phyloP scores from a whole-genome alignment of 2,888 invertebrate genomes.

The Apodemia mormo region DNA sequence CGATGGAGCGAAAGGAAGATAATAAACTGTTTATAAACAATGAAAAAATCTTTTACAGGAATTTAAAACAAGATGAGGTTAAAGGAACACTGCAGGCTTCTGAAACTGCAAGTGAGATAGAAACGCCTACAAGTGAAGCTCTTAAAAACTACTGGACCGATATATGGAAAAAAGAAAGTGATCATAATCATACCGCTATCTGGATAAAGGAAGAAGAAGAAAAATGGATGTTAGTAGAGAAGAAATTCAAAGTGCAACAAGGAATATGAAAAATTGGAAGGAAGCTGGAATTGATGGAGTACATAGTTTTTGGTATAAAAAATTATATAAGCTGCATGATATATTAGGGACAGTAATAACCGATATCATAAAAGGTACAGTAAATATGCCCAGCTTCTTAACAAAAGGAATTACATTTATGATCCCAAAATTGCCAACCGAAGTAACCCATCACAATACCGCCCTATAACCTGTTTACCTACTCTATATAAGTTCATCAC shows the following conservation, averaged over 20 bases:
- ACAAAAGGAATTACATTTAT: constrained; percentile 35
- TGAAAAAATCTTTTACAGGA: constrained; percentile 26
- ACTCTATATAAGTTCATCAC: constrained; percentile 36
- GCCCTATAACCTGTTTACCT: constrained; percentile 39
- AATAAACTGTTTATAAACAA: constrained; percentile 26
- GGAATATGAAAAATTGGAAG: too few species aligned
- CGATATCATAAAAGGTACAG: constrained; percentile 28
- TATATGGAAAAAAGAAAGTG: constrained; percentile 27
- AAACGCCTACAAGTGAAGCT: constrained; percentile 33
- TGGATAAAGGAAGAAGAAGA: too few species aligned
- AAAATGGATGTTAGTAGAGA: too few species aligned
- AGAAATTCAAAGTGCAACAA: too few species aligned
- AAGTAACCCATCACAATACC: constrained; percentile 33
- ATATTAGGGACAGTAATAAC: constrained; percentile 27
- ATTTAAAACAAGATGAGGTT: too few species aligned
- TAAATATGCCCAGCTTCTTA: constrained; percentile 30
- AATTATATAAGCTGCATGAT: constrained; percentile 28
- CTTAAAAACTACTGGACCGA: constrained; percentile 29
- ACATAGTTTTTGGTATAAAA: constrained; percentile 32
- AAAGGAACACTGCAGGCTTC: too few species aligned
- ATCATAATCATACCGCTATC: too few species aligned
- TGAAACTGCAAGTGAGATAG: too few species aligned
- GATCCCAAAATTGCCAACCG: constrained; percentile 29
- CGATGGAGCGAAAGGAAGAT: constrained; percentile 25
- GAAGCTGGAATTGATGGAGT: too few species aligned